Evolutionary conservation across 2,888 invertebrate species (phyloP), one percentile per base, ranked within the genome.

Genomic region (Antheraea yamamai): DNA sequence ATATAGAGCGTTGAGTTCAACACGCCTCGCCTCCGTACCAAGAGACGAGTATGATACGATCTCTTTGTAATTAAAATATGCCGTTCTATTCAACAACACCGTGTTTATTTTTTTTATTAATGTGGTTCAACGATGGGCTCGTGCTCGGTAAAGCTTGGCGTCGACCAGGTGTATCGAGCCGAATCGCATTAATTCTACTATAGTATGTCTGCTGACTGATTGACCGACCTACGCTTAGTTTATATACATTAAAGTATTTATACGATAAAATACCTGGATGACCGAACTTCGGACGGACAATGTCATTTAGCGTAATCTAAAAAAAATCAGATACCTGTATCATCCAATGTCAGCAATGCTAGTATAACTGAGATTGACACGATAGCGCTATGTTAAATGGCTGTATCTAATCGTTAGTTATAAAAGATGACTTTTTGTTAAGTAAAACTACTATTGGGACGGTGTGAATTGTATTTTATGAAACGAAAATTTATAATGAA

Each of bases 1-100:
- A 70, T 70, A 18, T 70, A 70, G 70, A 39, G 70, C 70, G 70
- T 70, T 39, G 70, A 70, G 70, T 70, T 70, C 39, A 35, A 39
- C 70, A 70, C 39, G 26, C 23, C 74, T 61, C 12, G 39, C 47
- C 55, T 70, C 14, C 10, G 39, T 70, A 70, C 70, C 39, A 39
- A 66, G 26, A 12, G 26, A 66, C 64, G 64, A 66, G 26, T 30
- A 0, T 47, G 70, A 70, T 70, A 70, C 70, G 10, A 39, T 70
- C 70, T 66, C 0, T 64, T 23, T 23, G 10, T 61, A 61, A 61
- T 61, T 61, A 61, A 61, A 23, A 61, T 61, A 61, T 12, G 23
- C 68, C 68, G 68, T 68, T 68, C 30, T 68, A 68, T 61, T 61
- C 61, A 61, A 61, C 23, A 61, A 6, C 4, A 58, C 58, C n/a